These are phyloP conservation scores for Pandion haliaetus DNA, from an alignment of 2,113 vertebrate genomes.

Conservation along the genomic window DNA sequence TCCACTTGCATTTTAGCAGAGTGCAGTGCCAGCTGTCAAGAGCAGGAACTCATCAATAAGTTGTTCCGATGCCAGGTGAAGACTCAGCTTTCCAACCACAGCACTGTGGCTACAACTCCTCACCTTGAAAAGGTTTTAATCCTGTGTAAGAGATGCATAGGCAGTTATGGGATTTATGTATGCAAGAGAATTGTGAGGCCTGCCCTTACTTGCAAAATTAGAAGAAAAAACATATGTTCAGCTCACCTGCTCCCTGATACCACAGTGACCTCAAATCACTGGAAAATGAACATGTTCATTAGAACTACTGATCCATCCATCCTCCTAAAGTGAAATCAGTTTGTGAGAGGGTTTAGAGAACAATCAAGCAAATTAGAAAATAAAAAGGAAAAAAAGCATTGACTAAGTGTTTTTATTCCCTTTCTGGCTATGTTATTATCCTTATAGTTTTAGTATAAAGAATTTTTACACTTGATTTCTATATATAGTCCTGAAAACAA, in stretches of 20 bases:
- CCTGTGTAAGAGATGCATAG: background rate
- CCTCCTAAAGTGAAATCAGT: background rate
- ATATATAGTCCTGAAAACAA: background rate
- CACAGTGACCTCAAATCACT: constrained; percentile 4
- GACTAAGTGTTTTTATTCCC: background rate
- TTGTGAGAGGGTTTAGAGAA: background rate
- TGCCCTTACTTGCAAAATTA: constrained; percentile 27
- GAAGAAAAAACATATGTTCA: background rate
- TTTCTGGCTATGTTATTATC: background rate
- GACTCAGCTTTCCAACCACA: constrained; percentile 4
- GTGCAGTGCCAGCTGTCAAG: background rate
- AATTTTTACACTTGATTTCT: background rate
- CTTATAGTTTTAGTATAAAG: background rate
- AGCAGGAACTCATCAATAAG: background rate
- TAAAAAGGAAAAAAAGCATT: background rate
- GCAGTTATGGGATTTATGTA: constrained; percentile 24
- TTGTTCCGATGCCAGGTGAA: constrained; percentile 3
- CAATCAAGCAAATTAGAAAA: background rate
- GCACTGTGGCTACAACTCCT: background rate
- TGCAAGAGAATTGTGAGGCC: background rate
- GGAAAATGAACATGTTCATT: background rate
- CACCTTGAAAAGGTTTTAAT: constrained; percentile 30
- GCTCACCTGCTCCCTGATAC: background rate
- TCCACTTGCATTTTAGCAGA: background rate
- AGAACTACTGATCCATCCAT: background rate